A percentile compares a stretch with the other conserved stretches of the same genome.
Evolutionary conservation across 2,113 vertebrate species (phyloP).

Genomic region (Rhynchomys soricoides): DNA sequence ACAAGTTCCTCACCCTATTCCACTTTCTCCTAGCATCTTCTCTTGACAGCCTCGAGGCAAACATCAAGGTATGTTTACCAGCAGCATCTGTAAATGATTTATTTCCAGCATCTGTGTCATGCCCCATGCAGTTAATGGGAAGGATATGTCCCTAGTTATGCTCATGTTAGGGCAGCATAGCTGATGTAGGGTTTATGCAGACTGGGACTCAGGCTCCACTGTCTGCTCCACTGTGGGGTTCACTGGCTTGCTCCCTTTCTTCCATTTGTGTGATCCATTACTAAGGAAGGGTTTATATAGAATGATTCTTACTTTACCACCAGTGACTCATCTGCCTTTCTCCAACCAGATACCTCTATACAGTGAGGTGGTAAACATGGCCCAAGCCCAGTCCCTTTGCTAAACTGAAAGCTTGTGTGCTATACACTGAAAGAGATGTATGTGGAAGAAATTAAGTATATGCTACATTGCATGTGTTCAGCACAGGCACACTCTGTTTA

Average conservation of each 20-base stretch:
- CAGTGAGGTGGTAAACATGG: neutral
- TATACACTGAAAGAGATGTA: neutral
- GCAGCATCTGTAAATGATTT: slow-evolving; percentile 34
- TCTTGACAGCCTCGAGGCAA: slow-evolving; percentile 74
- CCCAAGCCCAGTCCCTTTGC: slow-evolving; percentile 45
- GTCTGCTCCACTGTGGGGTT: neutral
- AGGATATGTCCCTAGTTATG: neutral
- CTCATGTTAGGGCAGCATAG: neutral
- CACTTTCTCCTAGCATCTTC: slow-evolving; percentile 80
- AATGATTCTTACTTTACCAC: neutral
- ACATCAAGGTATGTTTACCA: slow-evolving; percentile 80
- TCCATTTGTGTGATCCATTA: neutral
- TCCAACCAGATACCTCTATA: neutral
- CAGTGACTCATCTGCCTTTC: neutral
- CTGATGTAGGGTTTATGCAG: neutral
- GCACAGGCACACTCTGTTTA: slow-evolving; percentile 10
- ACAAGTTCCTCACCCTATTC: slow-evolving; percentile 63
- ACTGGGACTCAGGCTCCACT: neutral
- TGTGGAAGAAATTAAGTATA: neutral
- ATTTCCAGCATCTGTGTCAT: neutral
- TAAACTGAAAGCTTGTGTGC: neutral
- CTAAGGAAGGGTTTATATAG: neutral
- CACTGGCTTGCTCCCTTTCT: neutral
- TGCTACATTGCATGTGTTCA: neutral
- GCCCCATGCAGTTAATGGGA: neutral